phyloP scores from a whole-genome alignment of 2,113 vertebrate species.

The Sitta europaea region DNA sequence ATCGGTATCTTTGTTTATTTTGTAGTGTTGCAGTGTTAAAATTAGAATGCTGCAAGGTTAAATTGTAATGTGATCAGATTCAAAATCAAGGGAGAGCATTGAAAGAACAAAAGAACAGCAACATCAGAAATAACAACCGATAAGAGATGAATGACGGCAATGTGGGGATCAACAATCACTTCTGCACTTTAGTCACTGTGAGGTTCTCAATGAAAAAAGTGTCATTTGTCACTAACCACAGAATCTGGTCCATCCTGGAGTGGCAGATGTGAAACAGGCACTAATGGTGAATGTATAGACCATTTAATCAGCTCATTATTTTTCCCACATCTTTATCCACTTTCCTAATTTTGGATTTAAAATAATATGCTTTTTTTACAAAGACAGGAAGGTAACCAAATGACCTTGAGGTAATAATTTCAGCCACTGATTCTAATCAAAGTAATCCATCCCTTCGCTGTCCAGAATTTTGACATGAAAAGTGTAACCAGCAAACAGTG shows the following conservation, averaged over 20 bases:
- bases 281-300: background rate
- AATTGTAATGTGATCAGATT: background rate
- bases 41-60: slow-evolving; percentile 44
- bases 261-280: slow-evolving; percentile 1
- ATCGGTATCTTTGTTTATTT: background rate
- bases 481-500: background rate
- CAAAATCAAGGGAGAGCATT: slow-evolving; percentile 1
- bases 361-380: slow-evolving; percentile 18
- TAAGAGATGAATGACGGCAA: background rate
- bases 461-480: background rate
- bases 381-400: slow-evolving; percentile 13
- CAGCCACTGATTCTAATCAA: background rate
- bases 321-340: slow-evolving; percentile 4
- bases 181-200: background rate
- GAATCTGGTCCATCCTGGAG: background rate
- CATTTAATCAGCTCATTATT: background rate
- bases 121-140: background rate
- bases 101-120: slow-evolving; percentile 3
- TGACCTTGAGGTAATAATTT: background rate
- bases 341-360: slow-evolving; percentile 4
- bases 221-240: background rate
- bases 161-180: background rate
- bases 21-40: slow-evolving; percentile 1
- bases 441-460: background rate
- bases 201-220: background rate